Percentiles rank a stretch among this genome's conserved stretches.
phyloP scores from a whole-genome alignment of 2,113 vertebrate genomes.

The Pluvianellus socialis region DNA sequence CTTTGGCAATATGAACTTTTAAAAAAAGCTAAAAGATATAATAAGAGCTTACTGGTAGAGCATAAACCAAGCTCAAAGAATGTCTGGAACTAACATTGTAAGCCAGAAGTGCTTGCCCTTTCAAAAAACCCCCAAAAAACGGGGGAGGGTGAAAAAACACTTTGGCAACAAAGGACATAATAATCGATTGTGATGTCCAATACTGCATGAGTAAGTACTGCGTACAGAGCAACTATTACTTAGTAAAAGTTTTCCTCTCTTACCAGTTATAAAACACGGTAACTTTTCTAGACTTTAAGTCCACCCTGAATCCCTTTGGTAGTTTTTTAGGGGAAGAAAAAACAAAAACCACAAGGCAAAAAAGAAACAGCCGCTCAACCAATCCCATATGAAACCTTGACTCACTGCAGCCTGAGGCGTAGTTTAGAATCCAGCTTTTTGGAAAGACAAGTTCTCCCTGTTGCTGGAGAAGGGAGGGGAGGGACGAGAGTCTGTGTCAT shows the following conservation, averaged over 20 bases:
- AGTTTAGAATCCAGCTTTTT: not conserved
- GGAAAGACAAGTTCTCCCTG: slow-evolving; percentile 34
- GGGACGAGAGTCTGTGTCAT: not conserved
- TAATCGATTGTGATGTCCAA: not conserved
- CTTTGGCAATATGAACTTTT: not conserved
- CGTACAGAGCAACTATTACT: not conserved
- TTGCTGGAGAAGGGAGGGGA: not conserved
- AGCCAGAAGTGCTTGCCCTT: slow-evolving; percentile 21
- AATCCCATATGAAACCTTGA: not conserved
- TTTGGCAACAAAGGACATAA: slow-evolving; percentile 12
- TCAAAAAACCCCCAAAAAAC: not conserved
- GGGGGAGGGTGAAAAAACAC: not conserved
- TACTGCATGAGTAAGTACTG: not conserved
- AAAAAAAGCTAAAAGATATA: not conserved
- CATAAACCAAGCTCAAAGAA: slow-evolving; percentile 29
- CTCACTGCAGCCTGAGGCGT: not conserved
- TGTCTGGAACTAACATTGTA: slow-evolving; percentile 23
- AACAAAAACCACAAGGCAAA: not conserved
- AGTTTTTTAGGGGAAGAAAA: not conserved
- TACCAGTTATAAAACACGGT: not conserved
- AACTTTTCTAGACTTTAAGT: not conserved
- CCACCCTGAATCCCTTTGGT: not conserved
- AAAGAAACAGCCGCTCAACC: not conserved
- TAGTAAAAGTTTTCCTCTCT: not conserved
- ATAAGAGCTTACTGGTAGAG: not conserved